Conservation (phyloP, 2,797 vertebrate species). For the Geotrypetes seraphini region DNA sequence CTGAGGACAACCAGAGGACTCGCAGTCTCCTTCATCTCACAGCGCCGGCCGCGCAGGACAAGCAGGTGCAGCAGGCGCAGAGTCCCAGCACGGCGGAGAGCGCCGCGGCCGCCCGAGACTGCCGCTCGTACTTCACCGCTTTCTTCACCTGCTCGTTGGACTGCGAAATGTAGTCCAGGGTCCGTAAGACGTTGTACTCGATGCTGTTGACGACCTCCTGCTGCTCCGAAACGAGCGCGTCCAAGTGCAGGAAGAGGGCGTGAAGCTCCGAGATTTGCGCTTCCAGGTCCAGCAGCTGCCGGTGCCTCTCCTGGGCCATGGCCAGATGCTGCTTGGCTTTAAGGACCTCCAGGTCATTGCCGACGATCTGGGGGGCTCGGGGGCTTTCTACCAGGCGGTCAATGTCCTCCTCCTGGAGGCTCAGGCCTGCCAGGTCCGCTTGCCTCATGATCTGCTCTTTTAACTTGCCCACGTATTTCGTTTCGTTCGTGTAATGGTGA, state of each 20-base stretch:
- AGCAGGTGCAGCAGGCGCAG: slow-evolving; percentile 39
- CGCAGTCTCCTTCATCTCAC: no score
- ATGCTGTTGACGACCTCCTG: slow-evolving; percentile 35
- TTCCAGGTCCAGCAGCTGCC: slow-evolving; percentile 44
- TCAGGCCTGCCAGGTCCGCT: slow-evolving; percentile 35
- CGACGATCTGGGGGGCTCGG: slow-evolving; percentile 25
- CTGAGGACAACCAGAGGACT: background rate
- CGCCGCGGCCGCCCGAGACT: slow-evolving; percentile 22
- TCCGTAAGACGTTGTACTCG: slow-evolving; percentile 34
- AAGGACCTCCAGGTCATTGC: slow-evolving; percentile 32
- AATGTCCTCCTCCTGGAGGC: slow-evolving; percentile 22
- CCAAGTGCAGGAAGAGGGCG: slow-evolving; percentile 37
- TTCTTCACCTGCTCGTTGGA: slow-evolving; percentile 33
- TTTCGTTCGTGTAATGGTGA: slow-evolving; percentile 35
- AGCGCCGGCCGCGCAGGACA: slow-evolving; percentile 9
- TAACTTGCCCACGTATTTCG: slow-evolving; percentile 24
- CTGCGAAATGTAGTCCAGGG: slow-evolving; percentile 31
- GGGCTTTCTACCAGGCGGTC: slow-evolving; percentile 25
- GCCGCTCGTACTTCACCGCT: slow-evolving; percentile 28
- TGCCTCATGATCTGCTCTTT: slow-evolving; percentile 43
- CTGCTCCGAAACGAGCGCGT: slow-evolving; percentile 33
- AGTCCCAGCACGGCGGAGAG: slow-evolving; percentile 13
- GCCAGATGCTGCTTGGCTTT: slow-evolving; percentile 27
- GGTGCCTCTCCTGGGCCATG: slow-evolving; percentile 26
- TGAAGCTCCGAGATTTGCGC: slow-evolving; percentile 35